Evolutionary conservation across 2,797 vertebrate species (phyloP).

Genomic region (Scleropages formosus): DNA sequence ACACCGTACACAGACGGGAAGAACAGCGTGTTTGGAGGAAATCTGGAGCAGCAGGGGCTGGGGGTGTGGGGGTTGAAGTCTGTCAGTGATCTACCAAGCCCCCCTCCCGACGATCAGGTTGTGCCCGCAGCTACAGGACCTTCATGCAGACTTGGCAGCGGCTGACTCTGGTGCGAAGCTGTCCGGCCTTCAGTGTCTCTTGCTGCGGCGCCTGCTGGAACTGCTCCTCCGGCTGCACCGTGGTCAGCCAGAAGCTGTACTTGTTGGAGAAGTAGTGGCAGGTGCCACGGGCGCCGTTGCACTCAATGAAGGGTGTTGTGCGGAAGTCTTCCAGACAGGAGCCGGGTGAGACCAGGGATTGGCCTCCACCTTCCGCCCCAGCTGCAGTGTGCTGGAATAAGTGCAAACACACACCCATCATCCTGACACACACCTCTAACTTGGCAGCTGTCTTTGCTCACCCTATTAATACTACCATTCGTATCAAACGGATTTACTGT

Average conservation of each 20-base stretch:
- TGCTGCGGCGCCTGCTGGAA: conserved; percentile 68
- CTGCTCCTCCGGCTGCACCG: conserved; percentile 74
- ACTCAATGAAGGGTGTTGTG: conserved; percentile 92
- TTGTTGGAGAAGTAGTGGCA: conserved; percentile 97
- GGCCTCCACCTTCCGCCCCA: conserved; percentile 86
- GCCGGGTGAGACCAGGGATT: conserved; percentile 89
- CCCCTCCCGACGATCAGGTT: too few relatives aligned
- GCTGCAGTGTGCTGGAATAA: conserved; percentile 84
- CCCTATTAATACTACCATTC: background rate
- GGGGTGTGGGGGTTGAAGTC: background rate
- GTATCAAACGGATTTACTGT: background rate
- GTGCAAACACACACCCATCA: background rate
- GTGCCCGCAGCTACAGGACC: conserved; percentile 70
- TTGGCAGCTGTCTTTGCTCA: background rate
- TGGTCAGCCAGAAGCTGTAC: conserved; percentile 96
- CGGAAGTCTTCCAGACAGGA: conserved; percentile 95
- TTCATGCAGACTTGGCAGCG: conserved; percentile 98
- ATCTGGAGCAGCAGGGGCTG: too few relatives aligned
- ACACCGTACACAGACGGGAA: background rate
- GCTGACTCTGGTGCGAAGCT: conserved; percentile 81
- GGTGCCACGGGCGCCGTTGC: conserved; percentile 82
- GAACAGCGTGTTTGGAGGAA: background rate
- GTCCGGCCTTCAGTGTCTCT: conserved; percentile 84
- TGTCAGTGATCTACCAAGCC: conserved; percentile 6
- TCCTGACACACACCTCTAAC: background rate